Evolutionary conservation across 1,140 invertebrate genomes (phyloP), one percentile per base, ranked within the genome.

Genomic region (Macrotrachela quadricornifera): DNA sequence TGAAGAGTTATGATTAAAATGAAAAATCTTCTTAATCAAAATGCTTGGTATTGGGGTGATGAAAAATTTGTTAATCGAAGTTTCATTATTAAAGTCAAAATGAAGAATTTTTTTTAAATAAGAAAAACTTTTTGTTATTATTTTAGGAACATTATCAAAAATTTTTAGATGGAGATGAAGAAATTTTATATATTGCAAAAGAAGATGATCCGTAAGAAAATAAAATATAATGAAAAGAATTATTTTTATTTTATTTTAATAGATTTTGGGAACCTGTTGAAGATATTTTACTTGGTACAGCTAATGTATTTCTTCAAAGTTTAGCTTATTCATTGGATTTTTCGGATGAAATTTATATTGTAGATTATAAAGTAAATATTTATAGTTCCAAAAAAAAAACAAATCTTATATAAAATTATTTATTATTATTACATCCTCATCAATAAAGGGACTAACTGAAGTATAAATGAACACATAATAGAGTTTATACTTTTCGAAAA

Each of bases 1-100:
- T 57, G 11, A 56, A 71, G 69, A 54, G 68, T 70, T n/a, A 70
- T 68, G 66, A 64, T 71, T 39, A 65, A 68, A 57, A 68, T 71
- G 67, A 69, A 63, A 49, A 64, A 70, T 54, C 55, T 71, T 16
- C 52, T 68, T 39, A 71, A 65, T 57, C 61, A 61, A 6, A 69
- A 70, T 53, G 64, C 62, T 9, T 71, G 68, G 68, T 52, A 70
- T 13, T 70, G 68, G 69, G 67, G 69, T 47, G 58, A 63, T 55
- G 67, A 64, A 12, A 69, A 70, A 52, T 70, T 71, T 50, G 66
- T 69, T 58, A 70, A 70, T 59, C 59, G 69, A 47, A 57, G 66
- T 49, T 71, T 65, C 55, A 53, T 71, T 1, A 70, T 70, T 55
- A 67, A 70, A 64, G 68, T 69, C 49, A 57, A 50, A 16, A 15